Percentiles rank a stretch among this genome's conserved stretches.
phyloP scores from a whole-genome alignment of 2,797 vertebrate species.

The Lagodon rhomboides region DNA sequence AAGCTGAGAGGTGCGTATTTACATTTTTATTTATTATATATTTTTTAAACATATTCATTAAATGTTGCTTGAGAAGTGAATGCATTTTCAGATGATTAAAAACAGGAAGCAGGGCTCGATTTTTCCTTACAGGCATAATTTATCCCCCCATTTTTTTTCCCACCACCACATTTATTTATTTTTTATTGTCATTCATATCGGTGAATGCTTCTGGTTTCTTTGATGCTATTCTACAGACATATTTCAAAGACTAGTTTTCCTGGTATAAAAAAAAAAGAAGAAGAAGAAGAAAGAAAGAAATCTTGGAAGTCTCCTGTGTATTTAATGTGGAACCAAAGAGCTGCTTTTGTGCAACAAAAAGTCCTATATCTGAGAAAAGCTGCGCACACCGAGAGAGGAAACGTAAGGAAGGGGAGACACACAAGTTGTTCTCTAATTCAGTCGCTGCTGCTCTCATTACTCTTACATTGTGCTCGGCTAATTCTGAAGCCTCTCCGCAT shows the following conservation, averaged over 20 bases:
- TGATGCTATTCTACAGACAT: slow-evolving; percentile 10
- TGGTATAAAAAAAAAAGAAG: too few species aligned
- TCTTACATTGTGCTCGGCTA: slow-evolving; percentile 95
- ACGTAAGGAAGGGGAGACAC: slow-evolving; percentile 66
- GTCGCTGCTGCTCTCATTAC: slow-evolving; percentile 93
- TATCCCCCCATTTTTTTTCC: background rate
- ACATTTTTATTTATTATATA: slow-evolving; percentile 67
- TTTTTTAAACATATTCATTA: slow-evolving; percentile 54
- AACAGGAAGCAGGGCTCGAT: slow-evolving; percentile 17
- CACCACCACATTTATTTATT: background rate
- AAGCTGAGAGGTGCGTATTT: slow-evolving; percentile 88
- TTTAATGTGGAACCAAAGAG: slow-evolving; percentile 18
- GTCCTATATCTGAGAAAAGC: slow-evolving; percentile 31
- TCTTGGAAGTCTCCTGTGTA: background rate
- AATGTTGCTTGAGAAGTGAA: slow-evolving; percentile 5
- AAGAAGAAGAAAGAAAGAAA: too few species aligned
- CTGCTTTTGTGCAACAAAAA: slow-evolving; percentile 22
- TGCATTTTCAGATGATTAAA: slow-evolving; percentile 12
- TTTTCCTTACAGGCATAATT: slow-evolving; percentile 16
- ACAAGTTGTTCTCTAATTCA: slow-evolving; percentile 91
- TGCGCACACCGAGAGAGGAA: slow-evolving; percentile 33
- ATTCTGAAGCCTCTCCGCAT: slow-evolving; percentile 94
- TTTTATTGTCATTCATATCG: slow-evolving; percentile 8
- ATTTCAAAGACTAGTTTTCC: slow-evolving; percentile 37
- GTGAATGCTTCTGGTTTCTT: slow-evolving; percentile 33